phyloP scores from a whole-genome alignment of 2,797 vertebrate species.

The Lagocephalus sceleratus region DNA sequence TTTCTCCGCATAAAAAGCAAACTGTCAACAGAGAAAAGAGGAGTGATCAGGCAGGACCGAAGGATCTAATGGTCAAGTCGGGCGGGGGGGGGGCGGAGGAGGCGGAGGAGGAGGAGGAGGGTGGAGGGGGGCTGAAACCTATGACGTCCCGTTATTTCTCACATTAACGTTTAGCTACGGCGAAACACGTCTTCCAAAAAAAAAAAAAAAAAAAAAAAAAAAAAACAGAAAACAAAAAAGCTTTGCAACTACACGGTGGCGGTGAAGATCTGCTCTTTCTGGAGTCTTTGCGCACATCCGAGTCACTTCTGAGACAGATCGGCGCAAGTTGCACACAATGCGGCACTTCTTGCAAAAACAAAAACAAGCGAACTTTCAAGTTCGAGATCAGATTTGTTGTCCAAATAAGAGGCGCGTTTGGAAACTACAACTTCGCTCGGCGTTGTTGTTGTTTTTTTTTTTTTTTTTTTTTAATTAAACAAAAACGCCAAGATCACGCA shows the following conservation, averaged over 20 bases:
- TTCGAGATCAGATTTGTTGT: background rate
- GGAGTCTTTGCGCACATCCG: background rate
- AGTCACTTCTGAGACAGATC: background rate
- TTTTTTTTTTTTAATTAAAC: too few relatives aligned
- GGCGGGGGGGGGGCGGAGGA: background rate
- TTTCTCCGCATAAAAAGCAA: slow-evolving; percentile 42
- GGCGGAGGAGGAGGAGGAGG: background rate
- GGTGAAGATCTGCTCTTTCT: slow-evolving; percentile 4
- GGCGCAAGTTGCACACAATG: slow-evolving; percentile 3
- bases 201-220: too few relatives aligned
- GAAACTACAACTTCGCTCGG: background rate
- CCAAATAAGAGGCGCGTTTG: background rate
- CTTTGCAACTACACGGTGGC: slow-evolving; percentile 14
- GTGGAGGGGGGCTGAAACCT: background rate
- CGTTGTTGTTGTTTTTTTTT: too few relatives aligned
- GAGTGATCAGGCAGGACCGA: slow-evolving; percentile 41
- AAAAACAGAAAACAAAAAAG: too few relatives aligned
- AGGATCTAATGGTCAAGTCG: slow-evolving; percentile 42
- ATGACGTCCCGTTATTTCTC: slow-evolving; percentile 54
- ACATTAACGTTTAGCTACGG: slow-evolving; percentile 25
- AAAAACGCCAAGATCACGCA: background rate
- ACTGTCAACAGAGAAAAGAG: slow-evolving; percentile 63
- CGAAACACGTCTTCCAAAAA: slow-evolving; percentile 38
- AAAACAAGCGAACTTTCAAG: slow-evolving; percentile 30
- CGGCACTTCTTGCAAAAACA: slow-evolving; percentile 12